Evolutionary conservation across 2,888 invertebrate genomes (phyloP), one percentile per base, ranked within the genome.

Genomic region (Drosophila ustulata): DNA sequence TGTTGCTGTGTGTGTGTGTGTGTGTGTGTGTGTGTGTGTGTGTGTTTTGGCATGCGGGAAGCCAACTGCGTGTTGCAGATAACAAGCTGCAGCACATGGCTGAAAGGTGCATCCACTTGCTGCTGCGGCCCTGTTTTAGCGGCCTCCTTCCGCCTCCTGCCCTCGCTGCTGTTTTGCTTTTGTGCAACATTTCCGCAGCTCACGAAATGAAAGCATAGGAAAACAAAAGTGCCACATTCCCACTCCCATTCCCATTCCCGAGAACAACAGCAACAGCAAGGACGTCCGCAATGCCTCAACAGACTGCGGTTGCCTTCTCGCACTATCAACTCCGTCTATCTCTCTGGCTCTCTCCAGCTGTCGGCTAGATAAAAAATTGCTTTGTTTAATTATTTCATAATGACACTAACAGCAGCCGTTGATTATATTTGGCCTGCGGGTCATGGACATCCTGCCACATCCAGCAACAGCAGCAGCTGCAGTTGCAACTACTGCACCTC

Each of bases 371-470:
- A 88, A 88, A 85, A 86, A 83, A 83, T 73, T 80, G 75, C 89
- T 83, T 83, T 83, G 89, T 83, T 86, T 77, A 87, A 89, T 89
- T 83, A 83, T 89, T 89, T 83, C 89, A 83, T 89, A 89, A 83
- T 83, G 83, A 87, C 87, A 81, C 87, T 86, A 89, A 86, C 80
- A n/a, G 83, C 67, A 70, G 80, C 59, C 67, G 89, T 83, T 83
- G 83, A 83, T 83, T 83, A 83, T 88, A 78, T 88, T 87, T 86
- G 61, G 84, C 84, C 83, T 73, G 75, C 71, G 89, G 87, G 87
- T 83, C 83, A 77, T 71, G 84, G 74, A 80, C 74, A 76, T 88
- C 89, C 83, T 77, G 87, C 75, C 59, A 55, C 72, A 78, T 59
- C 84, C 72, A 58, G 47, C 32, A 67, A 70, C 57, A 51, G 47